Base-by-base conservation (phyloP, 2,113 vertebrate species). In the Scytalopus superciliaris region DNA sequence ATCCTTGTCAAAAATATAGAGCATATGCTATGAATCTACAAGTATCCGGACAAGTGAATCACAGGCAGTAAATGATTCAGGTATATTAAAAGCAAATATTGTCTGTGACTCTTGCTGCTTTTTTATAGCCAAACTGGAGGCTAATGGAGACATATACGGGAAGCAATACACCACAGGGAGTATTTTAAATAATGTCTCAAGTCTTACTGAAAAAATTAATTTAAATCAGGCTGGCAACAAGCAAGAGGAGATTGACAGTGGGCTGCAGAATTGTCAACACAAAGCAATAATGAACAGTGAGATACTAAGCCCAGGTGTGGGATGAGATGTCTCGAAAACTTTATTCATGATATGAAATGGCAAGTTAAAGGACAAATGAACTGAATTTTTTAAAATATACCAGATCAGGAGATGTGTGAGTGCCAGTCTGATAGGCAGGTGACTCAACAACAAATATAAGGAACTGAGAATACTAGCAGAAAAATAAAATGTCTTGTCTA, bases 281-380 rank as follows among this genome's bases (percentile, higher is more conserved):
- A 56, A 72, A 89, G n/a, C 47, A 79, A 76, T 93, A 84, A 87
- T 24, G 63, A 72, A 42, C 50, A 69, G 53, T 1, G 45, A 93
- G 55, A 33, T 39, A 39, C 18, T 0, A 30, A 68, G 81, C 2
- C 6, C 69, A 94, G 82, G 72, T 91, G 90, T 70, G 64, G 57
- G 47, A 66, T 69, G 74, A 89, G 24, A 24, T 53, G 28, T 49
- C 56, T 64, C 1, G 1, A 16, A 39, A 74, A 59, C 37, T 44
- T 86, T 87, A 64, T 87, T 75, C 22, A 37, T 79, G 1, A 49
- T 59, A 62, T 37, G 52, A 84, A 93, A 93, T 60, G 44, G 60
- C 22, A 95, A 92, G 37, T n/a, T 60, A 93, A 95, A 95, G 87
- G 60, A 52, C 19, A 92, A 93, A 96, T 89, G 87, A 94, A 90